A percentile compares a stretch with the other conserved stretches of the same genome.
Conservation (phyloP, 2,888 invertebrate species). For the Saturnia pavonia region DNA sequence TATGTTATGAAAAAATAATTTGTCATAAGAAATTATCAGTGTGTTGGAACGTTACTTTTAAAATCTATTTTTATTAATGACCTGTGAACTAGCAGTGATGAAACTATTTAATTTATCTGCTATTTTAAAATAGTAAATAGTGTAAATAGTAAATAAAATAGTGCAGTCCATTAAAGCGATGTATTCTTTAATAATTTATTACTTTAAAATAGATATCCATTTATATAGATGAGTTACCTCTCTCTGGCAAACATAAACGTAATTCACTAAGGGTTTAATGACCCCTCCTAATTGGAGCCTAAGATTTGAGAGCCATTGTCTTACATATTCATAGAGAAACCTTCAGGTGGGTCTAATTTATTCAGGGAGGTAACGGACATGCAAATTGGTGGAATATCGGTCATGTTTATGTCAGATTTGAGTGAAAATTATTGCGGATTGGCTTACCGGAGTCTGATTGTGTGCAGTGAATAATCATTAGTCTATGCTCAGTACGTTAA, state of each 20-base stretch:
- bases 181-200: not conserved
- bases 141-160: too few species aligned
- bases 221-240: constrained; percentile 45
- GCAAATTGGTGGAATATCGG: constrained; percentile 80
- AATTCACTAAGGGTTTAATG: constrained; percentile 74
- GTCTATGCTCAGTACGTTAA: constrained; percentile 16
- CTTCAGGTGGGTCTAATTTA: constrained; percentile 76
- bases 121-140: too few species aligned
- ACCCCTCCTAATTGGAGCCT: constrained; percentile 74
- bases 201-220: not conserved
- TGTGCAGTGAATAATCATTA: constrained; percentile 45
- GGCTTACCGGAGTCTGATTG: constrained; percentile 53
- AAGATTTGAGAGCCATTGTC: constrained; percentile 79
- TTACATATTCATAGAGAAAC: constrained; percentile 80
- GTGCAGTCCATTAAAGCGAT: not conserved
- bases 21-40: too few species aligned
- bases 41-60: too few species aligned
- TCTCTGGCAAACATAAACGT: constrained; percentile 52
- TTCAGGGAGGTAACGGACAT: constrained; percentile 76
- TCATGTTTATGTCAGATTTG: constrained; percentile 80
- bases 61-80: too few species aligned
- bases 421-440: constrained; percentile 76
- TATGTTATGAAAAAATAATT: too few species aligned
- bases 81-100: too few species aligned
- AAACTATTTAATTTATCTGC: too few species aligned